Base-by-base conservation (phyloP, 2,888 invertebrate genomes). In the Noctua pronuba region DNA sequence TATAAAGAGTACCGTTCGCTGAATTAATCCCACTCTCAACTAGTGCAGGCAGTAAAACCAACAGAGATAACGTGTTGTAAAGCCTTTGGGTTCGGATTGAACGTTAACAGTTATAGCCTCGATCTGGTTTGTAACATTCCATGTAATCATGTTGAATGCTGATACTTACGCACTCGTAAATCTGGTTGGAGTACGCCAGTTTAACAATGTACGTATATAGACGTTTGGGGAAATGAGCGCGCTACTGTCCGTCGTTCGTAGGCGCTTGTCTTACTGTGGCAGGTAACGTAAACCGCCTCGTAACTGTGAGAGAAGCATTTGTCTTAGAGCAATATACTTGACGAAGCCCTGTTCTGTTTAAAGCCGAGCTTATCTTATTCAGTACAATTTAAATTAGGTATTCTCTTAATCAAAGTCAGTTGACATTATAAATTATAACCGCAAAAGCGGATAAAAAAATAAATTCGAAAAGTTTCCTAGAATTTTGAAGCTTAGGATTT, bases 31-130 rank as follows among this genome's bases (percentile, higher is more conserved):
- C 55, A 69, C 62, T 78, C 85, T 80, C 73, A 77, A 80, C 87
- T 87, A 85, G 75, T 85, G 87, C 85, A 85, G 81, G 75, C 71
- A 68, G 77, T 87, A 82, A 89, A 88, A 82, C 76, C 84, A 82
- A 76, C 75, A 78, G 72, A 88, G 88, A 79, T 85, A 76, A 78
- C 78, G 79, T 78, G 79, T 77, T 75, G 75, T 81, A 85, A 87
- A 79, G 76, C 79, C 82, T 87, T 77, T 81, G 80, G 79, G 83
- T 79, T 87, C 67, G 70, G 80, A 88, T 87, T 80, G 87, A 84
- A 86, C 81, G 88, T 88, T 82, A 85, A 88, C 86, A 77, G 88
- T 85, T 82, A 86, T 75, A 64, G 88, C 82, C 70, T 67, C 66
- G 86, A 82, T 83, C 82, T 88, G 80, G 78, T 86, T 86, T 78